A percentile compares a stretch with the other conserved stretches of the same genome.
These are phyloP conservation scores for Pristiophorus japonicus DNA, from an alignment of 2,113 vertebrate species.

Conservation along the genomic window DNA sequence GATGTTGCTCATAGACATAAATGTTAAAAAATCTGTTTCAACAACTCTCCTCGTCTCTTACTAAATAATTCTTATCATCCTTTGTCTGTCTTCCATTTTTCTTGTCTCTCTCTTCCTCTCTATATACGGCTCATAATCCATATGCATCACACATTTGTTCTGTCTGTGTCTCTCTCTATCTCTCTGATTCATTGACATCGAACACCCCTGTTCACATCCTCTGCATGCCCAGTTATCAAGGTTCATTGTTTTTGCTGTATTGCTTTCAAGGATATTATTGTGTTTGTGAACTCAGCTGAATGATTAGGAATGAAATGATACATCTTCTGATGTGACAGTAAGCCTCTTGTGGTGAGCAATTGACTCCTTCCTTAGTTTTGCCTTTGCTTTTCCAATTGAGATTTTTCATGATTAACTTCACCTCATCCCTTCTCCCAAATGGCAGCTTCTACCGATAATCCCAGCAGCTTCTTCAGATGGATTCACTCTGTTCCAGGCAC, in stretches of 20 bases:
- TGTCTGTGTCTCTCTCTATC: neutral
- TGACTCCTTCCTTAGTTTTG: neutral
- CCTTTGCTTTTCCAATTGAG: neutral
- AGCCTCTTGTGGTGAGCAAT: neutral
- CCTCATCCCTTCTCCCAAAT: neutral
- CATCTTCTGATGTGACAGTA: neutral
- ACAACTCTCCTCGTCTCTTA: neutral
- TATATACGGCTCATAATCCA: neutral
- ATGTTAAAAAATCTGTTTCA: neutral
- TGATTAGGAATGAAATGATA: neutral
- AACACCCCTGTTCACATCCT: neutral
- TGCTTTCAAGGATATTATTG: neutral
- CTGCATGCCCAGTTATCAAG: neutral
- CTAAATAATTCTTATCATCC: neutral
- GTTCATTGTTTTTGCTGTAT: neutral
- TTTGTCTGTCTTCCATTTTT: neutral
- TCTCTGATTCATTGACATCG: neutral
- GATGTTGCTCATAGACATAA: neutral
- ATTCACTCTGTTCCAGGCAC: neutral
- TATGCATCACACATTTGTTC: neutral
- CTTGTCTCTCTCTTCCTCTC: neutral
- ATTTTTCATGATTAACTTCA: neutral
- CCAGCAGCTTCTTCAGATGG: neutral
- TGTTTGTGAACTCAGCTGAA: conserved; percentile 22
- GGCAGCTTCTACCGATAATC: neutral